These are phyloP conservation scores for Onychostruthus taczanowskii DNA, from an alignment of 2,113 vertebrate genomes.

Conservation along the genomic window DNA sequence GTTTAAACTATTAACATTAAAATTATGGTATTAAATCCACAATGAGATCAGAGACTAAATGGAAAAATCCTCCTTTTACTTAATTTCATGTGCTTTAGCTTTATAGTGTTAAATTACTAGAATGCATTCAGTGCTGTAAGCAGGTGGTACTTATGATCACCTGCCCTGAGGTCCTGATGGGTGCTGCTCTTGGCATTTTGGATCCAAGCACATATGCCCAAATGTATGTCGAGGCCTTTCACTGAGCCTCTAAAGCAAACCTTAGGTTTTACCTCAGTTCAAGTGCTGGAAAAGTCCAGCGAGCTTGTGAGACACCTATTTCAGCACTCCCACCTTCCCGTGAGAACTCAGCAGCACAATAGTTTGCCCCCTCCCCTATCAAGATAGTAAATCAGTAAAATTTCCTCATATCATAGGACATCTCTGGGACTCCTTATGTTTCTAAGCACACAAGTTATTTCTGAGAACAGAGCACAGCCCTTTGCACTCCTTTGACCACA, in stretches of 20 bases:
- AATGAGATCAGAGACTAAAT: background rate
- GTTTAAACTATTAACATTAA: background rate
- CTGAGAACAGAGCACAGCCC: background rate
- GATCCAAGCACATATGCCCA: background rate
- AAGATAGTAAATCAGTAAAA: constrained; percentile 32
- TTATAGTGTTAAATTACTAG: background rate
- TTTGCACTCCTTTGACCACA: background rate
- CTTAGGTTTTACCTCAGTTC: background rate
- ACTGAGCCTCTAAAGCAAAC: background rate
- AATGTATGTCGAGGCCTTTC: background rate
- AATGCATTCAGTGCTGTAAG: background rate
- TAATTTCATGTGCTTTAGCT: background rate
- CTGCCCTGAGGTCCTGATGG: background rate
- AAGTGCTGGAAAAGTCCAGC: background rate
- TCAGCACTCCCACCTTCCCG: background rate
- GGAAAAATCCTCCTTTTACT: background rate
- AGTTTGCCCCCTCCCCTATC: background rate
- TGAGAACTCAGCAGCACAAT: background rate
- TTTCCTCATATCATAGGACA: background rate
- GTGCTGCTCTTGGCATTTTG: background rate
- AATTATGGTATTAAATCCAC: background rate
- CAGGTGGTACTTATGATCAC: background rate
- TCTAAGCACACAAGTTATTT: background rate
- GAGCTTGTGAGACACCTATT: background rate
- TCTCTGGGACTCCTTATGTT: background rate